A percentile compares a stretch with the other conserved stretches of the same genome.
Evolutionary conservation across 2,888 invertebrate genomes (phyloP).

Genomic region (Himalopsyche tibetana): DNA sequence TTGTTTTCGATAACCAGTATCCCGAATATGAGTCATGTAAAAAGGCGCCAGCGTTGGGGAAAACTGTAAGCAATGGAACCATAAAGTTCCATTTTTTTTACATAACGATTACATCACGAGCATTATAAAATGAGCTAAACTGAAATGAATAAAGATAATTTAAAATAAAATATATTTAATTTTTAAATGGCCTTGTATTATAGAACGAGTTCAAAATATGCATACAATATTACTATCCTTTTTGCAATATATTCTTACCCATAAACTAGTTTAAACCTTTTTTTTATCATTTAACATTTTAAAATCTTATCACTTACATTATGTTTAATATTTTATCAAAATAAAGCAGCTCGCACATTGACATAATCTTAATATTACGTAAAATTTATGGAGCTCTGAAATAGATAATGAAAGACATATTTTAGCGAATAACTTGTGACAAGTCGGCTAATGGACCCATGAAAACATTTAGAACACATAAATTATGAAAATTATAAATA

Average conservation of each 20-base stretch:
- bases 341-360: slow-evolving; percentile 10
- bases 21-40: no score
- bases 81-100: no score
- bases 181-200: not conserved
- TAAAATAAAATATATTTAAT: not conserved
- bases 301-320: not conserved
- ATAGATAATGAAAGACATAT: slow-evolving; percentile 6
- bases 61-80: no score
- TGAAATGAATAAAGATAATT: no score
- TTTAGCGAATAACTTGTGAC: slow-evolving; percentile 2
- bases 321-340: not conserved
- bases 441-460: slow-evolving; percentile 5
- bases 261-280: no score
- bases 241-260: not conserved
- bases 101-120: no score
- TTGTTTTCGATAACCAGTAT: no score
- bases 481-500: not conserved
- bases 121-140: no score
- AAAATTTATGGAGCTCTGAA: not conserved
- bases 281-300: slow-evolving; percentile 1
- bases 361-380: not conserved
- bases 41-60: no score
- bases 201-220: not conserved
- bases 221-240: not conserved
- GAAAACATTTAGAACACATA: slow-evolving; percentile 9